Base-by-base conservation (phyloP, 1,140 invertebrate genomes). In the Drosophila aff. region DNA sequence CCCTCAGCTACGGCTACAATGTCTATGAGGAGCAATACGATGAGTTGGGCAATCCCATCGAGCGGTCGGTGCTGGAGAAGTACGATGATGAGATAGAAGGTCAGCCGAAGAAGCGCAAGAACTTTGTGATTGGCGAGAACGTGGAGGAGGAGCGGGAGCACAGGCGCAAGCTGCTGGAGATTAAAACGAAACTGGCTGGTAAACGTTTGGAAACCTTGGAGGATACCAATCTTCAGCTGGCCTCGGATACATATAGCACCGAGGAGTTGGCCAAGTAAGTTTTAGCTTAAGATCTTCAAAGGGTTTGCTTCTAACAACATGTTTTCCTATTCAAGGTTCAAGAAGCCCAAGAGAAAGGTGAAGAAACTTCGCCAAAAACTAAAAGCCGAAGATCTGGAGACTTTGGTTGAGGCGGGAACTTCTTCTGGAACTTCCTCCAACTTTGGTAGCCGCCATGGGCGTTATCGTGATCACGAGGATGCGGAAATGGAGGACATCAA, bases 71-170 rank as follows among this genome's bases (percentile, higher is more conserved):
- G 21, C 94, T 99, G 9, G 94, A 96, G 67, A 99, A 99, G 94
- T 99, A 99, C 93, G 98, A 99, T 93, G 98, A 99, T 91, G 98
- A 99, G 93, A 96, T 99, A 47, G 95, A 97, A 50, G 97, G 97
- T 3, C 93, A 93, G 43, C 81, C 85, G 1, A 95, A 95, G 76
- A 96, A 97, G 83, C 95, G 95, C 62, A 95, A 96, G 49, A 96
- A 95, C 49, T 99, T 99, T 94, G 93, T 95, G 43, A 95, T 99
- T 73, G 98, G 98, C 57, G 94, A 94, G 67, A 93, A 89, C 40
- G 31, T 93, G 4, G 94, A 94, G 58, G 68, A 93, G 23, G 94
- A 94, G 78, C 92, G 94, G 47, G 93, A 93, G 26, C 93, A 94
- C 43, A 76, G 93, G 3, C 93, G 94, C 52, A 93, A 93, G 40